These are phyloP conservation scores for Ceratosolen fusciceps DNA, from an alignment of 1,140 invertebrate genomes.

Conservation along the genomic window DNA sequence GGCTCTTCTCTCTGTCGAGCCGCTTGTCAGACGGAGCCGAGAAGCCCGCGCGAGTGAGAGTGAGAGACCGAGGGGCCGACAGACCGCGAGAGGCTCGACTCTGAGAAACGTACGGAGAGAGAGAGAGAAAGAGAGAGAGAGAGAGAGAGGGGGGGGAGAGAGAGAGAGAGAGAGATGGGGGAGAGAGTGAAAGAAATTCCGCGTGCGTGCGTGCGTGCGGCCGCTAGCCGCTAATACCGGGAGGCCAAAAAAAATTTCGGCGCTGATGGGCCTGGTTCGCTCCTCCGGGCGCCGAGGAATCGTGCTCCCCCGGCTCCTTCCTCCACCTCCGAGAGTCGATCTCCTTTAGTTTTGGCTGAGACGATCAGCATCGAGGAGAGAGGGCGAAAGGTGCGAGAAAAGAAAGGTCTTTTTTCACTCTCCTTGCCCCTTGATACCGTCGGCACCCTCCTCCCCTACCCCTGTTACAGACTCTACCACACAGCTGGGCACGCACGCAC, in stretches of 20 bases:
- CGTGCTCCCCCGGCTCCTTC: not conserved
- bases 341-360: not conserved
- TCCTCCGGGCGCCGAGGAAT: not conserved
- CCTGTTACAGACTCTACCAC: not conserved
- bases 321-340: not conserved
- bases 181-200: constrained; percentile 16
- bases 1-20: constrained; percentile 15
- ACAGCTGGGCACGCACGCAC: too few species aligned
- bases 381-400: constrained; percentile 24
- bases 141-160: not conserved
- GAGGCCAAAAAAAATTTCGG: not conserved
- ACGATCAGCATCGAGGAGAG: not conserved
- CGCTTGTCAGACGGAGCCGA: not conserved
- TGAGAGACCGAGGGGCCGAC: not conserved
- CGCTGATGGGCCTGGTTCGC: not conserved
- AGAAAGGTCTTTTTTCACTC: constrained; percentile 25
- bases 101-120: too few species aligned
- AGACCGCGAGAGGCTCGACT: not conserved
- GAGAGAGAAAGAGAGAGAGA: not conserved
- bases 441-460: not conserved
- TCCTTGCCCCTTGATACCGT: not conserved
- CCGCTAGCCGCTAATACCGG: not conserved
- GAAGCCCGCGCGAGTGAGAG: not conserved
- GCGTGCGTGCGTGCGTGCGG: not conserved
- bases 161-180: not conserved